phyloP scores from a whole-genome alignment of 2,113 vertebrate genomes.

The Lanius ludovicianus region DNA sequence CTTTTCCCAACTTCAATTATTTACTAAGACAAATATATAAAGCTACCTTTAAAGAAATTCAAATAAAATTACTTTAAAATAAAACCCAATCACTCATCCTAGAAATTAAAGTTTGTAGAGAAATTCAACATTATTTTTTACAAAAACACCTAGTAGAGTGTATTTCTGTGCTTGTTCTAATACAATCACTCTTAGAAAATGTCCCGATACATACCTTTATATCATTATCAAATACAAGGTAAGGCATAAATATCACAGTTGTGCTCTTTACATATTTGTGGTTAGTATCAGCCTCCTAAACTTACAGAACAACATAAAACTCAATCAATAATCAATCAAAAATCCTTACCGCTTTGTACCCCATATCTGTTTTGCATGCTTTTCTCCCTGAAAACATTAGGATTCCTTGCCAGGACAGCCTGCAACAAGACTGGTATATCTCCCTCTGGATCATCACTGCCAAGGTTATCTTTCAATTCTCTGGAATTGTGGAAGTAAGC shows the following conservation, averaged over 20 bases:
- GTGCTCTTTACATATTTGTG: neutral
- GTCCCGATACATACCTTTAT: neutral
- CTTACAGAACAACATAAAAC: neutral
- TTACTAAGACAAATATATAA: neutral
- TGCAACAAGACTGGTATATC: conserved; percentile 94
- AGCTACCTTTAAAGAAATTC: neutral
- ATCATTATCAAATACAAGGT: neutral
- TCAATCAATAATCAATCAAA: conserved; percentile 37
- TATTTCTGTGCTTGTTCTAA: neutral
- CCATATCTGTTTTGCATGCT: conserved; percentile 84
- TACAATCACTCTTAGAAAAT: neutral
- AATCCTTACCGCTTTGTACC: conserved; percentile 81
- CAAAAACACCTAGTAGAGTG: neutral
- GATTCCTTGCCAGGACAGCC: conserved; percentile 93
- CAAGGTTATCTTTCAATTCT: conserved; percentile 97
- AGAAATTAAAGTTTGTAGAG: neutral
- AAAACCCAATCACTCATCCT: neutral
- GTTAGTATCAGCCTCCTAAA: neutral
- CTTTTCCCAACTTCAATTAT: neutral
- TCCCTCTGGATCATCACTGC: conserved; percentile 95
- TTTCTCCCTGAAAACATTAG: conserved; percentile 98
- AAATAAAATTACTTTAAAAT: neutral
- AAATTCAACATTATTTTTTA: neutral
- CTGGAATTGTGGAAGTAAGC: conserved; percentile 72
- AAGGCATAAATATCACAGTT: neutral